Evolutionary conservation across 2,888 invertebrate species (phyloP).

Genomic region (Platycnemis pennipes): DNA sequence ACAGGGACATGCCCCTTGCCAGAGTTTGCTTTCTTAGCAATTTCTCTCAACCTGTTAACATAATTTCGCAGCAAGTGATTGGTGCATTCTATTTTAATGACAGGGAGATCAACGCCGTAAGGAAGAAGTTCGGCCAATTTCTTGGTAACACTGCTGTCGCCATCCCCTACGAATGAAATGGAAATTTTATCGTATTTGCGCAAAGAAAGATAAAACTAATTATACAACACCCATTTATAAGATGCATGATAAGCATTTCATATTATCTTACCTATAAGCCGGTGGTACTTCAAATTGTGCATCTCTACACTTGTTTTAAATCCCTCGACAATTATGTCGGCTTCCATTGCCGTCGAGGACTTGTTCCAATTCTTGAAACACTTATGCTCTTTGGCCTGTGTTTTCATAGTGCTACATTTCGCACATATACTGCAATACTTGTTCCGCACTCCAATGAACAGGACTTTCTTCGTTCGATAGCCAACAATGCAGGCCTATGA

Average conservation of each 20-base stretch:
- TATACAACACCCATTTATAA: no score
- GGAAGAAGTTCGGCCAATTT: no score
- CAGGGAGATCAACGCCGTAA: constrained; percentile 70
- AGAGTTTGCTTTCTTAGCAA: no score
- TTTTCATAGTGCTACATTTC: constrained; percentile 72
- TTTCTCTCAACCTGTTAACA: no score
- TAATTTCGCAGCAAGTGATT: no score
- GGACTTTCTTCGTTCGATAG: constrained; percentile 72
- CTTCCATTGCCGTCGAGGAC: constrained; percentile 76
- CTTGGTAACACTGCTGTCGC: constrained; percentile 76
- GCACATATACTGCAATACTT: constrained; percentile 75
- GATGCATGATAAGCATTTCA: no score
- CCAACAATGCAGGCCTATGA: constrained; percentile 61
- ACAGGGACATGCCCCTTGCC: no score
- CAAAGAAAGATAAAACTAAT: no score
- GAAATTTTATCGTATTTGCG: no score
- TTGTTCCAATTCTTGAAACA: constrained; percentile 76
- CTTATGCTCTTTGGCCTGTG: constrained; percentile 72
- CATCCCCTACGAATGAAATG: constrained; percentile 75
- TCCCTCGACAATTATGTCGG: constrained; percentile 75
- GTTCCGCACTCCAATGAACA: constrained; percentile 75
- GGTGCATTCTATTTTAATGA: no score
- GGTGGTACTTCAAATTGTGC: constrained; percentile 74
- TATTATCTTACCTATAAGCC: not conserved
- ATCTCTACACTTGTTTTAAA: constrained; percentile 74